These are phyloP conservation scores for Sylvicola fuscatus DNA, from an alignment of 2,888 invertebrate genomes.

Conservation along the genomic window DNA sequence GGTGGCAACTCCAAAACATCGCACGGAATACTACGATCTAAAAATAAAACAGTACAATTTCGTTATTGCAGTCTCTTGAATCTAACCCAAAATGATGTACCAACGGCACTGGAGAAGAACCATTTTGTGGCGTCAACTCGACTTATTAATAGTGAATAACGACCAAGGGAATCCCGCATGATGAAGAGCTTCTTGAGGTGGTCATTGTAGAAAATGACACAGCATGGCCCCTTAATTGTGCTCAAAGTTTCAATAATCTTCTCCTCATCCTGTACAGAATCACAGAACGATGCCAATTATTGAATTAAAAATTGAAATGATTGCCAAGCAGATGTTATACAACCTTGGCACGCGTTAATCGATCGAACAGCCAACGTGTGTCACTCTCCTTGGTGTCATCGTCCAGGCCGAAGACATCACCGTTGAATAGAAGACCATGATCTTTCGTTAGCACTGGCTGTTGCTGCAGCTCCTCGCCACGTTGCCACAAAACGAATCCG, in stretches of 20 bases:
- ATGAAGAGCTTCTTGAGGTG: slow-evolving; percentile 42
- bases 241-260: slow-evolving; percentile 26
- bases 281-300: slow-evolving; percentile 6
- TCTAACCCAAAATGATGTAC: slow-evolving; percentile 15
- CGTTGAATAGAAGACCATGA: slow-evolving; percentile 66
- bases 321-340: slow-evolving; percentile 2
- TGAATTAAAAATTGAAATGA: not conserved
- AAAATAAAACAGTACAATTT: not conserved
- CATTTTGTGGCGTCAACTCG: slow-evolving; percentile 20
- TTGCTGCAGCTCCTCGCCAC: slow-evolving; percentile 37
- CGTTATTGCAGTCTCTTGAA: too few relatives aligned
- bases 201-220: slow-evolving; percentile 56
- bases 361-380: slow-evolving; percentile 29
- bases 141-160: slow-evolving; percentile 59
- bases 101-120: slow-evolving; percentile 33
- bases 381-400: slow-evolving; percentile 27
- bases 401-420: slow-evolving; percentile 54
- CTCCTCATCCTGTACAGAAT: slow-evolving; percentile 13
- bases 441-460: slow-evolving; percentile 47
- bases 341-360: slow-evolving; percentile 13
- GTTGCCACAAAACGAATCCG: slow-evolving; percentile 63
- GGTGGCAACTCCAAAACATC: slow-evolving; percentile 3
- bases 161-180: slow-evolving; percentile 65
- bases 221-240: slow-evolving; percentile 59
- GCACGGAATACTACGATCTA: not conserved